Percentiles rank a stretch among this genome's conserved stretches.
phyloP scores from a whole-genome alignment of 2,888 invertebrate species.

The Xestia sexstrigata region DNA sequence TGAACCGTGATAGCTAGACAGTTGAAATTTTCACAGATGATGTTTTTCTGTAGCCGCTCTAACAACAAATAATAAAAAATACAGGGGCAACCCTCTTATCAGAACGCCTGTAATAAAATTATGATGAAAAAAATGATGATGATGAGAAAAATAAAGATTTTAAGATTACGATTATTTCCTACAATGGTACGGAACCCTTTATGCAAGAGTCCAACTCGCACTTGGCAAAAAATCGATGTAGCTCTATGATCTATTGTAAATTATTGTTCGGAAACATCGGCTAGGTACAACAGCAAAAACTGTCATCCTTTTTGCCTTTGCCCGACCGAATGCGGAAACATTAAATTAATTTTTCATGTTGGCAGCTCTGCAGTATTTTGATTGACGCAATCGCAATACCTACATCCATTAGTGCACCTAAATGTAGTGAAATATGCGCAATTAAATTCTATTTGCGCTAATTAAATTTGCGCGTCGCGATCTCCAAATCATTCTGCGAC shows the following conservation, averaged over 20 bases:
- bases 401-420: constrained; percentile 51
- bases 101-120: too few relatives aligned
- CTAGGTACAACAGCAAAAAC: not conserved
- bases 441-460: constrained; percentile 75
- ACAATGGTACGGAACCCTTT: too few relatives aligned
- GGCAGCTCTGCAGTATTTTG: constrained; percentile 63
- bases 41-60: too few relatives aligned
- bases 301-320: not conserved
- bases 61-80: too few relatives aligned
- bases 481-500: constrained; percentile 62
- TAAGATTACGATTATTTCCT: too few relatives aligned
- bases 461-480: constrained; percentile 76
- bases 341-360: constrained; percentile 34
- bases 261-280: not conserved
- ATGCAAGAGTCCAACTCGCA: too few relatives aligned
- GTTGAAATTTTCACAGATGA: too few relatives aligned
- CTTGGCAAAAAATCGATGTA: not conserved
- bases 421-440: constrained; percentile 70
- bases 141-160: too few relatives aligned
- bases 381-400: constrained; percentile 65
- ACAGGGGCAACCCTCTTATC: too few relatives aligned
- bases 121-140: too few relatives aligned
- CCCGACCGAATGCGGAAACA: constrained; percentile 30
- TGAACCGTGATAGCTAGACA: too few relatives aligned
- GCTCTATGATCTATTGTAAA: not conserved